These are phyloP conservation scores for Syrphus vitripennis DNA, from an alignment of 2,888 invertebrate species.

Conservation along the genomic window DNA sequence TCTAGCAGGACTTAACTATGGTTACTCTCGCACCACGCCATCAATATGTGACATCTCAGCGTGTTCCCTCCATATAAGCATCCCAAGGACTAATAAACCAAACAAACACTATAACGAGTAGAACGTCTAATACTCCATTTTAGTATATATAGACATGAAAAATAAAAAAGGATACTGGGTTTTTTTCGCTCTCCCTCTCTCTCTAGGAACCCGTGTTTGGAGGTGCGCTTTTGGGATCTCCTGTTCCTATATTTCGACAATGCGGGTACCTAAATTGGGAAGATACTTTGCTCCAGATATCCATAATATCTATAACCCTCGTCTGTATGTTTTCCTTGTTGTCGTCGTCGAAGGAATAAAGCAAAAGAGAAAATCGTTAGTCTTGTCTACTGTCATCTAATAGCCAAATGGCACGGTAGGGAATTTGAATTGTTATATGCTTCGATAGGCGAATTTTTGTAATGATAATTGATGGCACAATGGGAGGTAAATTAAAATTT, in stretches of 20 bases:
- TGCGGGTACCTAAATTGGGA: background rate
- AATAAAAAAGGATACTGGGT: background rate
- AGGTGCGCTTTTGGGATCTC: constrained; percentile 43
- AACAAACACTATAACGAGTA: background rate
- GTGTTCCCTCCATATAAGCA: constrained; percentile 15
- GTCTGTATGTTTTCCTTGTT: background rate
- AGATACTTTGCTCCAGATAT: background rate
- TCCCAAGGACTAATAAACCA: constrained; percentile 51
- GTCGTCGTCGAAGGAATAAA: background rate
- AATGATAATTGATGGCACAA: constrained; percentile 70
- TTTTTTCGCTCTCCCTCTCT: background rate
- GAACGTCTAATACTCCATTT: background rate
- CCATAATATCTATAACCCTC: background rate
- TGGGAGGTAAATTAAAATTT: constrained; percentile 66
- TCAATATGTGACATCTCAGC: constrained; percentile 62
- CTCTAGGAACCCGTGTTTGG: constrained; percentile 7
- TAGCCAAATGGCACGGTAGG: constrained; percentile 66
- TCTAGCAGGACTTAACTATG: constrained; percentile 19
- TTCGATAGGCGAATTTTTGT: constrained; percentile 70
- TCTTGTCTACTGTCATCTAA: constrained; percentile 55
- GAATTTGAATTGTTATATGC: constrained; percentile 68
- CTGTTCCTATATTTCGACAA: background rate
- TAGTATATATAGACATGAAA: background rate
- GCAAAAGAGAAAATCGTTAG: background rate
- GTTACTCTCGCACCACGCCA: constrained; percentile 44